These are phyloP conservation scores for Hipparchia sbordonii DNA, from an alignment of 2,888 invertebrate genomes.

Conservation along the genomic window DNA sequence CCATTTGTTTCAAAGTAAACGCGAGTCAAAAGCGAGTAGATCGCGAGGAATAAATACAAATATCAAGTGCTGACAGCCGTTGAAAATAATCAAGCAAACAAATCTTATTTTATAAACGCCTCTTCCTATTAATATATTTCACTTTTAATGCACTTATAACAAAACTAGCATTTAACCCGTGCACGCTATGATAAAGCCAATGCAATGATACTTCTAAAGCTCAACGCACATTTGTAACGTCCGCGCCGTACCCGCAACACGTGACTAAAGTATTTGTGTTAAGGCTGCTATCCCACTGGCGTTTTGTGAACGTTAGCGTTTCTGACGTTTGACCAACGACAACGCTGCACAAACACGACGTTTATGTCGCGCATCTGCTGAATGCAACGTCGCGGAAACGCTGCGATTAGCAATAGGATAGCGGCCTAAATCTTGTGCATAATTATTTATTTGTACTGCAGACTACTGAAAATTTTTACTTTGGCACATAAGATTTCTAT, in stretches of 20 bases:
- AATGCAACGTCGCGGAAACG: too few relatives aligned
- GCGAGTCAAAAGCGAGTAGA: neutral
- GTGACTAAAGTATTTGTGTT: neutral
- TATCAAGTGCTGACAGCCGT: constrained; percentile 75
- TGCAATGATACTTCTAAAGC: constrained; percentile 70
- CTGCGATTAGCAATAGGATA: too few relatives aligned
- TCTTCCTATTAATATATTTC: constrained; percentile 73
- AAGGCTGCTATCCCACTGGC: too few relatives aligned
- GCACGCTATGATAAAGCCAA: constrained; percentile 60
- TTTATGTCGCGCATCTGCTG: too few relatives aligned
- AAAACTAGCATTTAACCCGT: constrained; percentile 77
- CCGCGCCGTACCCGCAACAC: neutral
- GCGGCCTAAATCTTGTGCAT: too few relatives aligned
- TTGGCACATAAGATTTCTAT: too few relatives aligned
- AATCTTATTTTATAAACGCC: constrained; percentile 57
- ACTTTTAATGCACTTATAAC: constrained; percentile 78
- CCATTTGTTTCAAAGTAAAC: neutral
- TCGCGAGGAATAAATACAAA: neutral
- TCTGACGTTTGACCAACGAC: too few relatives aligned
- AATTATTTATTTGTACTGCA: too few relatives aligned
- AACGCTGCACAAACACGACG: too few relatives aligned
- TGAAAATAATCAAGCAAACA: constrained; percentile 63
- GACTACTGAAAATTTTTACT: too few relatives aligned
- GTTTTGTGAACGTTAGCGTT: too few relatives aligned
- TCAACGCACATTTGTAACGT: neutral